Base-by-base conservation (phyloP, 2,888 invertebrate species). In the Ormyrus pomaceus region DNA sequence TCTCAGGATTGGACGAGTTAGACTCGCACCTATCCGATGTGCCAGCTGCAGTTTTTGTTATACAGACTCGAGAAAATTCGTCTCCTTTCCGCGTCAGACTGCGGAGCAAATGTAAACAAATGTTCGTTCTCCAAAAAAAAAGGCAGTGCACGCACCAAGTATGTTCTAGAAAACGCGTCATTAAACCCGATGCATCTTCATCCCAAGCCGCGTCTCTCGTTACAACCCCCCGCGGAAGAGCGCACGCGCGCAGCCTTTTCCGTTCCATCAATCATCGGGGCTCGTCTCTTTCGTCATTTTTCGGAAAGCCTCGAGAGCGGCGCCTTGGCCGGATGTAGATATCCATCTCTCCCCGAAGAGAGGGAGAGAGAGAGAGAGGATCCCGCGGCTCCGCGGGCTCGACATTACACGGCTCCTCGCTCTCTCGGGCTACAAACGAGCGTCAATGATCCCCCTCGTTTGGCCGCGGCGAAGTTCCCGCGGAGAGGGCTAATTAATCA, bases 281-380 rank as follows among this genome's bases (percentile, higher is more conserved):
- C 45, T 51, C 19, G 62, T 55, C 13, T 8, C 10, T 55, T 13
- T 55, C 58, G n/a, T 56, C 50, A 48, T 65, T 86, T 85, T 86
- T 85, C 77, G 86, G 84, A 84, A 86, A 86, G 86, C 80, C 82
- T 80, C 81, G 0, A 5, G 48, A 48, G 11, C n/a, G 13, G 5
- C 34, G 64, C 87, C 87, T 88, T 88, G 89, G 89, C 83, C 86
- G 84, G 85, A 86, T 85, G 85, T 84, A 85, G 86, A 84, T 83
- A 84, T 83, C 79, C 82, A 84, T 84, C 84, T 82, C 66, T 45
- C 11, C 53, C 78, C 82, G 69, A 4, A 4, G 3, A 34, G 3
- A 4, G 3, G 4, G 3, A 77, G 72, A 77, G 81, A 13, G 1
- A 2, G 2, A 34, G 34, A 78, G 70, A 51, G 51, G 64, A 82